A percentile compares a stretch with the other conserved stretches of the same genome.
Conservation (phyloP, 1,140 invertebrate genomes). For the Nebria ingens region DNA sequence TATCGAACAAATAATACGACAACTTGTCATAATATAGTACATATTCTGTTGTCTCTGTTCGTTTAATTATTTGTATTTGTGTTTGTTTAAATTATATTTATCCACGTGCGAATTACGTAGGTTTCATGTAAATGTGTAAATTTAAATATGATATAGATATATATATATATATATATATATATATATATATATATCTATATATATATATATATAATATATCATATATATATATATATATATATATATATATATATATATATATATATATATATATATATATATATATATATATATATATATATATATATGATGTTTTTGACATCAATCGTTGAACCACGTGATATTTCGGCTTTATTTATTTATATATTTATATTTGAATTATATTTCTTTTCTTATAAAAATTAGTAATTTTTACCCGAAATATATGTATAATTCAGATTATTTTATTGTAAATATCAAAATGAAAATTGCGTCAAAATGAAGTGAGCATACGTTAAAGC, state of each 20-base stretch:
- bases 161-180: not conserved
- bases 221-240: not conserved
- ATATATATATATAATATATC: not conserved
- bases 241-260: not conserved
- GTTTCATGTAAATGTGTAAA: not conserved
- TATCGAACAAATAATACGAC: not conserved
- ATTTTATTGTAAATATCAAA: too few species aligned
- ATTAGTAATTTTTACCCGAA: not conserved
- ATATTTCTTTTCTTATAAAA: not conserved
- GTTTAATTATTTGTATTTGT: not conserved
- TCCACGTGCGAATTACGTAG: too few species aligned
- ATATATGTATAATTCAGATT: too few species aligned
- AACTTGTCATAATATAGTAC: not conserved
- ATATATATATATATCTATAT: not conserved
- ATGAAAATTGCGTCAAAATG: too few species aligned
- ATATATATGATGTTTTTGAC: too few species aligned
- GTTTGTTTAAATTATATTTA: not conserved
- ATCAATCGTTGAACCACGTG: too few species aligned
- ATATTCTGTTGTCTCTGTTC: not conserved
- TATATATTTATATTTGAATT: not conserved
- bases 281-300: conserved; percentile 1
- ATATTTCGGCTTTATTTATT: too few species aligned
- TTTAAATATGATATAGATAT: not conserved
- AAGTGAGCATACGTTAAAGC: too few species aligned
- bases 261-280: not conserved